Conservation (phyloP, 2,113 vertebrate species). For the Stictonetta naevosa region DNA sequence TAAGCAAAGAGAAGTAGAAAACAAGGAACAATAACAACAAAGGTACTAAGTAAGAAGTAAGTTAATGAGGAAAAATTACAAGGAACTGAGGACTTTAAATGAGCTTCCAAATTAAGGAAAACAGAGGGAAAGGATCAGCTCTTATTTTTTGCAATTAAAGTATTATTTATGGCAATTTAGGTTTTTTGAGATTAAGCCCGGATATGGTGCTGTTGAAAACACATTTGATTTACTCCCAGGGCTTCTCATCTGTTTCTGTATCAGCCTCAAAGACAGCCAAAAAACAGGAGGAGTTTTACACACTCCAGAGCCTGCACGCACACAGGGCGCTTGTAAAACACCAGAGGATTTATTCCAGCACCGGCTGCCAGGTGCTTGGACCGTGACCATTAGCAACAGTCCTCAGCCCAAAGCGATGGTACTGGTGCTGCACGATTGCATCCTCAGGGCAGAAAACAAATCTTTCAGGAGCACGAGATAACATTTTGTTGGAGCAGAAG, state of each 20-base stretch:
- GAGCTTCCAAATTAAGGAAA: not conserved
- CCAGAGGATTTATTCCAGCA: not conserved
- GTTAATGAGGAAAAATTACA: constrained; percentile 12
- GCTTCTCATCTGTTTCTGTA: not conserved
- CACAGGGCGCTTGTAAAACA: not conserved
- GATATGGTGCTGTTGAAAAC: not conserved
- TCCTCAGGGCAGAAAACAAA: not conserved
- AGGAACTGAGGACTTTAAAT: not conserved
- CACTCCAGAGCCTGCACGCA: accelerated
- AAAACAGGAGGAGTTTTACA: not conserved
- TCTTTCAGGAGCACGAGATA: not conserved
- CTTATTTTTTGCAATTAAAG: constrained; percentile 4
- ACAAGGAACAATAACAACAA: not conserved
- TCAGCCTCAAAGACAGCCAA: not conserved
- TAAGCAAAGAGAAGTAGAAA: not conserved
- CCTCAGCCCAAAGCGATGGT: not conserved
- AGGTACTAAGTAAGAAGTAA: not conserved
- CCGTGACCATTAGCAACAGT: not conserved
- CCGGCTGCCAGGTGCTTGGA: not conserved
- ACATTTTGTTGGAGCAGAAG: not conserved
- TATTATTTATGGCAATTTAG: constrained; percentile 22
- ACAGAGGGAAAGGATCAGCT: not conserved
- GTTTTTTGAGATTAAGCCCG: not conserved
- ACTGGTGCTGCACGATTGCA: not conserved
- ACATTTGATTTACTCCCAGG: not conserved